Evolutionary conservation across 2,888 invertebrate genomes (phyloP), one percentile per base, ranked within the genome.

Genomic region (Latrodectus hesperus): DNA sequence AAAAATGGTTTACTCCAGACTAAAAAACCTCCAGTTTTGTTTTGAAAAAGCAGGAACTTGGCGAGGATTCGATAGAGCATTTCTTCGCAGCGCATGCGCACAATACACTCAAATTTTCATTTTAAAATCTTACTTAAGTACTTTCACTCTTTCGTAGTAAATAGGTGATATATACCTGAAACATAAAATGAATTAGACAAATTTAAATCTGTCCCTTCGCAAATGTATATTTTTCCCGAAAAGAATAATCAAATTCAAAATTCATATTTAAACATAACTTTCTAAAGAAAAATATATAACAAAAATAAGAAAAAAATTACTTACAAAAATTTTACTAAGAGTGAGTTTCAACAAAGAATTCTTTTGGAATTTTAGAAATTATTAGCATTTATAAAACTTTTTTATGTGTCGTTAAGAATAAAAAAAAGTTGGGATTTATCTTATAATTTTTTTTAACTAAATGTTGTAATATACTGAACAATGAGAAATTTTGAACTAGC

Each of bases 101-200:
- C 53, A 38, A 84, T 70, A 74, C 67, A 73, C 16, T 64, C 75
- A 60, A 60, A 65, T 22, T n/a, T 60, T 60, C 65, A 76, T 51
- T 60, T 76, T n/a, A 74, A 81, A 81, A 82, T 89, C 96, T 96
- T 96, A 96, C 96, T 96, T 95, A 94, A 95, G 95, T 93, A 96
- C 94, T 95, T 95, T 95, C 94, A 96, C 95, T 94, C 95, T 95
- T 94, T 95, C 95, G 94, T 95, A 95, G 95, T 95, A 96, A 94
- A 95, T 95, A 94, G 95, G 95, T 93, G 95, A 94, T 93, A 96
- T 94, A 91, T 92, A 92, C 93, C 93, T 94, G 93, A 91, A 94
- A 94, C 93, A 80, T 76, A 86, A 86, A 74, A 74, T 67, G 52
- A 65, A 14, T 93, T 90, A 88, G 53, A 71, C 65, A 60, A 60